These are phyloP conservation scores for Osedax fenrisi DNA, from an alignment of 2,888 invertebrate genomes.

Conservation along the genomic window DNA sequence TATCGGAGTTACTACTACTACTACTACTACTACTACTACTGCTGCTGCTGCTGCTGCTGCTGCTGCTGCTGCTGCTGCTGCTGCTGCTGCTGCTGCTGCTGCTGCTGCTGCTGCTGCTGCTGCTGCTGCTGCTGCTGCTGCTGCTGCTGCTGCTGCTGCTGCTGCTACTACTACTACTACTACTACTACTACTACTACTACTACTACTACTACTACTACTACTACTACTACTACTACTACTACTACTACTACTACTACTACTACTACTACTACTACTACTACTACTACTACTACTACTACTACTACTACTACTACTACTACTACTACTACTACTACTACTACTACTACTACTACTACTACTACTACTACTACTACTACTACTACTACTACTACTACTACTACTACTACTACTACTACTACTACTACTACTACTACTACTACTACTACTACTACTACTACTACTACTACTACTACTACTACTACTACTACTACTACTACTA, in stretches of 20 bases:
- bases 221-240: not conserved
- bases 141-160: too few species aligned
- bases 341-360: too few species aligned
- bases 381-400: not conserved
- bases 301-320: not conserved
- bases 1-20: too few species aligned
- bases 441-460: not conserved
- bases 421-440: not conserved
- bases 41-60: too few species aligned
- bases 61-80: too few species aligned
- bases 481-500: not conserved
- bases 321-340: not conserved
- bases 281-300: not conserved
- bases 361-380: too few species aligned
- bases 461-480: not conserved
- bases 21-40: too few species aligned
- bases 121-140: too few species aligned
- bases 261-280: not conserved
- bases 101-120: too few species aligned
- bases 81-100: too few species aligned
- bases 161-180: not conserved
- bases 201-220: not conserved
- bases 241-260: not conserved
- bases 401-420: too few species aligned
- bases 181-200: not conserved